Conservation (phyloP, 2,797 vertebrate genomes). For the Molossus alvarezi region DNA sequence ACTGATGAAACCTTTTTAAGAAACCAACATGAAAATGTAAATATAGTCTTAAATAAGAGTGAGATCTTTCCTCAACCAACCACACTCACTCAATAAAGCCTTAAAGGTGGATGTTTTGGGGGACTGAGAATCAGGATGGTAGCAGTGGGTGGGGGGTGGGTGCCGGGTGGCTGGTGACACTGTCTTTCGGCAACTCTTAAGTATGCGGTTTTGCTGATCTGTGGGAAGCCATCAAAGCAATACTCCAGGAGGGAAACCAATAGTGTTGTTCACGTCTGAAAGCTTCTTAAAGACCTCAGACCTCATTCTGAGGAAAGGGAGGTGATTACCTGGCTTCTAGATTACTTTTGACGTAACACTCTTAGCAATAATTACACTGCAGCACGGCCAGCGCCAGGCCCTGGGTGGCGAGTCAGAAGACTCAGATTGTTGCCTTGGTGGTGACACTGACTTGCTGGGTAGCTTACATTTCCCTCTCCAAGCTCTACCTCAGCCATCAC, state of each 20-base stretch:
- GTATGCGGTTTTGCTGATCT: neutral
- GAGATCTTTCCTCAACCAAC: conserved; percentile 45
- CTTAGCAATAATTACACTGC: neutral
- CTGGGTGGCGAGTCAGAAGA: neutral
- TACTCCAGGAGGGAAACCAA: neutral
- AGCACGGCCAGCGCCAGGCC: neutral
- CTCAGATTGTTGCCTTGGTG: neutral
- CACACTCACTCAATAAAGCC: neutral
- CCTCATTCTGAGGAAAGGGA: neutral
- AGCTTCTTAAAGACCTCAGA: neutral
- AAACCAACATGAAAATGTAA: conserved; percentile 90
- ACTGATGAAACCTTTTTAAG: conserved; percentile 90
- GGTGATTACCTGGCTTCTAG: neutral
- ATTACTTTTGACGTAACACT: neutral
- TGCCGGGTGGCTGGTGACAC: neutral
- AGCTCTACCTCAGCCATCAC: neutral
- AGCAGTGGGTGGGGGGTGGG: neutral
- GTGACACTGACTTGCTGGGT: neutral
- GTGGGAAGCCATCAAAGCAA: neutral
- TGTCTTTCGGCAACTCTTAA: neutral
- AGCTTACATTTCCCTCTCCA: conserved; percentile 13
- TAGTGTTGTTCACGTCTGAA: neutral
- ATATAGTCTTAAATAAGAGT: conserved; percentile 90
- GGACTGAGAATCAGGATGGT: conserved; percentile 9
- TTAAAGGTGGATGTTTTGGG: conserved; percentile 58